These are phyloP conservation scores for Oryzias javanicus DNA, from an alignment of 2,113 vertebrate species.

Conservation along the genomic window DNA sequence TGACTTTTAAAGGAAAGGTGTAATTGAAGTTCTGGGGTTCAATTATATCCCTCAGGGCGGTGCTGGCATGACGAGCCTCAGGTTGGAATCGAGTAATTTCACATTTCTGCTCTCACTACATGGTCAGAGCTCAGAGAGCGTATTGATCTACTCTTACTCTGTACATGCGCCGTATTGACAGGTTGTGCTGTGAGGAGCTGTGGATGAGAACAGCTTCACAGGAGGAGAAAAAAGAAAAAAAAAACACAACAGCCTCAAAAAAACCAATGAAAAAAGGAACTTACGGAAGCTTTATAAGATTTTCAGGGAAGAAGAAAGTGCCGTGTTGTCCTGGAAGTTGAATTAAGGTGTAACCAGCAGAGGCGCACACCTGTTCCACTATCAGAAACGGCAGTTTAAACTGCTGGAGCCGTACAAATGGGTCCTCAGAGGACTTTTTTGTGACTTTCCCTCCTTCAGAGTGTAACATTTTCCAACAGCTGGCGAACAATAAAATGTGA, in stretches of 20 bases:
- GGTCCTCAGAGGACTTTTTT: conserved; percentile 60
- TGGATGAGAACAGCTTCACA: conserved; percentile 19
- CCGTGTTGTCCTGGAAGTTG: conserved; percentile 28
- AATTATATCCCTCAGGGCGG: conserved; percentile 9
- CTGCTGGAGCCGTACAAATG: conserved; percentile 63
- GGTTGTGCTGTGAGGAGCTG: conserved; percentile 19
- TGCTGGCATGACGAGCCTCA: conserved; percentile 11
- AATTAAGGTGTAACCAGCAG: conserved; percentile 46
- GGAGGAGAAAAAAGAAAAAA: not conserved
- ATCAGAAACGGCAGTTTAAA: conserved; percentile 46
- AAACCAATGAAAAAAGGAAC: conserved; percentile 5
- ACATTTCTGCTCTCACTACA: conserved; percentile 27
- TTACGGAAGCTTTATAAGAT: not conserved
- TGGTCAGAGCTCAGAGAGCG: conserved; percentile 18
- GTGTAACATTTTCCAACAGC: conserved; percentile 67
- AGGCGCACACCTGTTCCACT: conserved; percentile 55
- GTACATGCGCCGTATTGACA: conserved; percentile 45
- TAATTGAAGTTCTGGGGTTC: conserved; percentile 32
- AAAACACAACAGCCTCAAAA: conserved; percentile 24
- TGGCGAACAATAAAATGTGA: conserved; percentile 65
- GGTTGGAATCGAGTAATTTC: conserved; percentile 23
- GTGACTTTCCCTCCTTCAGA: conserved; percentile 55
- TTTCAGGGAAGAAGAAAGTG: conserved; percentile 2
- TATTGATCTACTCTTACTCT: conserved; percentile 35
- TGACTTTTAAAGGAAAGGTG: conserved; percentile 39